These are phyloP conservation scores for Gortyna flavago DNA, from an alignment of 2,888 invertebrate genomes.

Conservation along the genomic window DNA sequence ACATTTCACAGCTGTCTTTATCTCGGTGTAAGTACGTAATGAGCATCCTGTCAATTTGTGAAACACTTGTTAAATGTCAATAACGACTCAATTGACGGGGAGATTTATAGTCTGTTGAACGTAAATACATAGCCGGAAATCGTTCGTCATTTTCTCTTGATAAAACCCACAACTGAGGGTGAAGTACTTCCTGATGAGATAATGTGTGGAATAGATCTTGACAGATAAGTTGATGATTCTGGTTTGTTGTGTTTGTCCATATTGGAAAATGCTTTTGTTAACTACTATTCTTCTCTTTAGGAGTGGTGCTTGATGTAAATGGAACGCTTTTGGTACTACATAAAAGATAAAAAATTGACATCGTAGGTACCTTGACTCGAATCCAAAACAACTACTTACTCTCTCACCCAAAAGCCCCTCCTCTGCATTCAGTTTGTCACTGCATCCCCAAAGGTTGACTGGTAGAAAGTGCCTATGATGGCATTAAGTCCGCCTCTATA, in stretches of 20 bases:
- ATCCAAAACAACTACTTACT: neutral
- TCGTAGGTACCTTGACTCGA: neutral
- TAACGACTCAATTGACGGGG: slow-evolving; percentile 50
- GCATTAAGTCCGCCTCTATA: no score
- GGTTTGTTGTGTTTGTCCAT: neutral
- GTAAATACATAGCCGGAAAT: slow-evolving; percentile 20
- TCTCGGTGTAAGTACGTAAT: slow-evolving; percentile 36
- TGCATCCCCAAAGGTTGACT: no score
- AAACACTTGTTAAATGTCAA: slow-evolving; percentile 52
- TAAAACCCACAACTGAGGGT: neutral
- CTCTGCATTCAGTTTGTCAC: no score
- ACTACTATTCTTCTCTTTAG: neutral
- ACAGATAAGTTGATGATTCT: neutral
- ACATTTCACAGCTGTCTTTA: slow-evolving; percentile 51
- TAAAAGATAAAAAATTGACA: neutral
- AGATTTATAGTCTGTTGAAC: slow-evolving; percentile 43
- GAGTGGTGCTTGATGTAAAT: neutral
- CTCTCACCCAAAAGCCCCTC: no score
- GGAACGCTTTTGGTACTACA: neutral
- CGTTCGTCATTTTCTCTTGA: slow-evolving; percentile 19
- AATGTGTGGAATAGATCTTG: neutral
- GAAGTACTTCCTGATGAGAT: slow-evolving; percentile 17
- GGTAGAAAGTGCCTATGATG: no score
- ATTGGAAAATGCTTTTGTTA: neutral
- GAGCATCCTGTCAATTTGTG: slow-evolving; percentile 54